These are phyloP conservation scores for Phoeniculus purpureus DNA, from an alignment of 2,797 vertebrate species.

Conservation along the genomic window DNA sequence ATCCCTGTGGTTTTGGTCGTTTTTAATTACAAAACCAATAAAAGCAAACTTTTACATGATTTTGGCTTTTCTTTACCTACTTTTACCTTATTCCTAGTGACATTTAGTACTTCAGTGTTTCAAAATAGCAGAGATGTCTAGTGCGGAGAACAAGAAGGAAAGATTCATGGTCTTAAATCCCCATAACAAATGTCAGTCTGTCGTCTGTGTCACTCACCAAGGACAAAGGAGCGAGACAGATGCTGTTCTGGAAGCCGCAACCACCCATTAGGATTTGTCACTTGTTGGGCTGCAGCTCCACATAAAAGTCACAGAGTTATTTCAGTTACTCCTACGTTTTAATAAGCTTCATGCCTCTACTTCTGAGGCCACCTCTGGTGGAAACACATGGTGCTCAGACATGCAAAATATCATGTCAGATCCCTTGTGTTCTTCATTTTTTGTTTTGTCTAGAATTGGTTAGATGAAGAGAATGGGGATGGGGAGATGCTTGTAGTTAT, in stretches of 20 bases:
- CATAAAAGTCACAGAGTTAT: background rate
- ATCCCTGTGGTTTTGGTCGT: background rate
- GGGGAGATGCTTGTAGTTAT: background rate
- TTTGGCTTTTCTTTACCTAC: background rate
- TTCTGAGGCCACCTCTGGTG: background rate
- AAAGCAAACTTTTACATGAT: background rate
- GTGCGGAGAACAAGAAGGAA: background rate
- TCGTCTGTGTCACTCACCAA: background rate
- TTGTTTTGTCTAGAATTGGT: background rate
- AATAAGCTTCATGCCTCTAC: background rate
- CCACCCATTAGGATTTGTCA: background rate
- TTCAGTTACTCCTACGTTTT: background rate
- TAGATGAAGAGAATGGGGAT: background rate
- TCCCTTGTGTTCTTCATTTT: background rate
- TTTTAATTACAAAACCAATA: background rate
- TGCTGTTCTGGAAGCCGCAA: background rate
- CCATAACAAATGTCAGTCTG: rapidly evolving
- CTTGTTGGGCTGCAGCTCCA: background rate
- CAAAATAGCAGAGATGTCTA: background rate
- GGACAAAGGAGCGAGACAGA: background rate
- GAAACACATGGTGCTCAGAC: background rate
- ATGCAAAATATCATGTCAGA: too few species aligned
- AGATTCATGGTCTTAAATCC: background rate
- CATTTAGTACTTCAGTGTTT: background rate
- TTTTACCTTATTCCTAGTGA: background rate